Evolutionary conservation across 2,113 vertebrate species (phyloP).

Genomic region (Agapornis roseicollis): DNA sequence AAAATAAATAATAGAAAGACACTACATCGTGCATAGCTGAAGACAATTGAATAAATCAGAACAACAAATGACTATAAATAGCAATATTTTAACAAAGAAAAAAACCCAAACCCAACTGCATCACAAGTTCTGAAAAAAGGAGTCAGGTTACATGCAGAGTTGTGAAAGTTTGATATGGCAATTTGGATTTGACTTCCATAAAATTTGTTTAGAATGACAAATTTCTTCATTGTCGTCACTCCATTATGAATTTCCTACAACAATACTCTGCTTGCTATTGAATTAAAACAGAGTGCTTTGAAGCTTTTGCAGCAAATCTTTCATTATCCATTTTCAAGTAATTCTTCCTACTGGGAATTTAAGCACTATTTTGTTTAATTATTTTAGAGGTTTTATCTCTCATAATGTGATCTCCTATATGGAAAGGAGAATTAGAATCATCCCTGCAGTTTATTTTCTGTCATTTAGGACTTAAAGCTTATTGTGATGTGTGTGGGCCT

Average conservation of each 20-base stretch:
- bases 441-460: not conserved
- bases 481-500: not conserved
- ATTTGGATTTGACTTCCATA: not conserved
- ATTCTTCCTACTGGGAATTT: not conserved
- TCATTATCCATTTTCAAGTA: not conserved
- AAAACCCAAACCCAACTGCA: not conserved
- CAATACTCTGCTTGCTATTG: not conserved
- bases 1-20: not conserved
- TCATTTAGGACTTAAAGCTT: not conserved
- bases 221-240: not conserved
- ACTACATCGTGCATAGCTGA: not conserved
- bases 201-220: not conserved
- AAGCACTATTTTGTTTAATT: not conserved
- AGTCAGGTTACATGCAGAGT: not conserved
- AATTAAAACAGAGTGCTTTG: not conserved
- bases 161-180: not conserved
- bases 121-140: not conserved
- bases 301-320: not conserved
- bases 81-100: not conserved
- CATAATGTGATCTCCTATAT: not conserved
- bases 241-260: not conserved
- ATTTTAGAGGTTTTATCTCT: slow-evolving; percentile 10
- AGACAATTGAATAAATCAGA: not conserved
- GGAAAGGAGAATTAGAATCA: not conserved
- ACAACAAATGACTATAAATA: not conserved